Evolutionary conservation across 1,140 invertebrate genomes (phyloP).

Genomic region (Bombus affinis): DNA sequence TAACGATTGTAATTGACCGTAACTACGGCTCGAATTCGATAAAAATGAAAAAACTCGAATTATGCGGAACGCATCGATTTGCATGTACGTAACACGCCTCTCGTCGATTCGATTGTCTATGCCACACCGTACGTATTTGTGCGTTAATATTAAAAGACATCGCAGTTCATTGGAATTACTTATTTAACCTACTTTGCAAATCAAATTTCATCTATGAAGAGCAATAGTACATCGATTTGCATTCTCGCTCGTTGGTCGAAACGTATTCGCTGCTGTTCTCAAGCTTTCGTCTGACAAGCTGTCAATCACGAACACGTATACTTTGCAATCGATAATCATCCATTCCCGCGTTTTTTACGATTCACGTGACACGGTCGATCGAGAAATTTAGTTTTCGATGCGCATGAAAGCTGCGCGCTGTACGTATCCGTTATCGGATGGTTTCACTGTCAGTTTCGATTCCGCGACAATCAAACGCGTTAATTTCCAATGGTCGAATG

Average conservation of each 20-base stretch:
- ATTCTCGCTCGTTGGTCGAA: not conserved
- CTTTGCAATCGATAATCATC: not conserved
- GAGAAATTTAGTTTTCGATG: constrained; percentile 23
- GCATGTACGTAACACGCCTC: not conserved
- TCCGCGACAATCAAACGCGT: constrained; percentile 19
- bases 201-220: not conserved
- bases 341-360: constrained; percentile 14
- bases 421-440: not conserved
- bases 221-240: not conserved
- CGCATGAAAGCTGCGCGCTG: not conserved
- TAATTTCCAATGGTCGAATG: constrained; percentile 27
- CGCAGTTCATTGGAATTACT: too few species aligned
- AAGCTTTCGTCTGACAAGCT: not conserved
- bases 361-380: not conserved
- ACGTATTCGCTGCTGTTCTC: not conserved
- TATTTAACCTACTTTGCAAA: not conserved
- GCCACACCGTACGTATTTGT: not conserved
- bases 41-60: constrained; percentile 2
- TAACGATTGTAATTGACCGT: constrained; percentile 54
- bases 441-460: constrained; percentile 14
- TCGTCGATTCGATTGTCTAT: not conserved
- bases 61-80: constrained; percentile 1
- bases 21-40: constrained; percentile 6
- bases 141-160: not conserved
- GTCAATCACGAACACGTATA: too few species aligned